Evolutionary conservation across 2,888 invertebrate genomes (phyloP), one percentile per base, ranked within the genome.

Genomic region (Eurytoma californica): DNA sequence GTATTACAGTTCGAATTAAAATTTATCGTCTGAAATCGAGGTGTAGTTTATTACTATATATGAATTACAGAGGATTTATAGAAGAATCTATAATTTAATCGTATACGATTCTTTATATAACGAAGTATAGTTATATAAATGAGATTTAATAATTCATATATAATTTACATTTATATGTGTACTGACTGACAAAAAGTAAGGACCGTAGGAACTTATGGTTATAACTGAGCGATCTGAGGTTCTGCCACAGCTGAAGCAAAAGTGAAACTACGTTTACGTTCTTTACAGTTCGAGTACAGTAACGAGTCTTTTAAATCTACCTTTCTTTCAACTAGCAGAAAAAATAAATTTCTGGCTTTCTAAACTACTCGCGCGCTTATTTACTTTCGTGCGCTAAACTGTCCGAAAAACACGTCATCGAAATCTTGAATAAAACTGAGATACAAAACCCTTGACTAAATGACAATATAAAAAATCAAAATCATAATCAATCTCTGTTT

Each of bases 121-220:
- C 70, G 75, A 18, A 47, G 47, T 60, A 55, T 13, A 65, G 47
- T 68, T 58, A 51, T 20, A 68, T n/a, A 69, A 16, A 39, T 51
- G 51, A 60, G 20, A 73, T 77, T 39, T 39, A 9, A 77, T 66
- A 77, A 77, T 70, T 74, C 74, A 70, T 77, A 69, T 74, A 72
- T 70, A 78, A 75, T 78, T 67, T 75, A 77, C 55, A 39, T 39
- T 9, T 9, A 39, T 9, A 39, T 20, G 30, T 63, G 57, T 39
- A 60, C 20, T 68, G 72, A 78, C 78, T 80, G 77, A 24, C 9
- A 39, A 66, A 74, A 76, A 72, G 55, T 57, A 76, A 78, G 51
- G 39, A 65, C 57, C 66, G 39, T 81, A 81, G 81, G 81, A 81
- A 81, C 81, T 78, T 81, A 66, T 72, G n/a, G 67, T 39, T n/a